phyloP scores from a whole-genome alignment of 2,888 invertebrate genomes.

The Lapara coniferarum region DNA sequence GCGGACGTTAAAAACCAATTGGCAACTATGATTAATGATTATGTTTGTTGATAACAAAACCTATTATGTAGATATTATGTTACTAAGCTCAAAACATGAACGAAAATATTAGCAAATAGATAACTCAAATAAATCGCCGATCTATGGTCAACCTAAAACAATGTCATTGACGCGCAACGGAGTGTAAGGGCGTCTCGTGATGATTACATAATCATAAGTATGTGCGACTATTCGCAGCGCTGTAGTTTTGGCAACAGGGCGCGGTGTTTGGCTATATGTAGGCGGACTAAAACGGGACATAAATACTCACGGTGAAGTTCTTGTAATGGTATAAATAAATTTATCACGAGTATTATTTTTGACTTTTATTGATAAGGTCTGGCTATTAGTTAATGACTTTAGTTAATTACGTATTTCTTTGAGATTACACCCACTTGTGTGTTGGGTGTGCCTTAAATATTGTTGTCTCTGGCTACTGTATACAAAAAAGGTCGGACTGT shows the following conservation, averaged over 20 bases:
- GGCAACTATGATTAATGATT: too few species aligned
- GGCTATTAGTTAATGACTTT: too few species aligned
- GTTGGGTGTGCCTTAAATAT: neutral
- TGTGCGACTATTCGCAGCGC: constrained; percentile 33
- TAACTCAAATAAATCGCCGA: too few species aligned
- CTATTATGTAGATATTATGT: too few species aligned
- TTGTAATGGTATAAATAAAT: neutral
- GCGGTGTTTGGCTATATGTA: neutral
- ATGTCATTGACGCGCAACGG: constrained; percentile 12
- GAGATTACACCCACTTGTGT: neutral
- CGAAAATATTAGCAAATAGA: too few species aligned
- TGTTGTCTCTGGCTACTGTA: neutral
- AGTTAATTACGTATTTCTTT: too few species aligned
- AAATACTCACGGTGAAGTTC: neutral
- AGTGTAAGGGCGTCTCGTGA: constrained; percentile 33
- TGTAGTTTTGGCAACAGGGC: constrained; percentile 38
- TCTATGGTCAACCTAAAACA: too few species aligned
- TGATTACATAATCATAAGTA: constrained; percentile 33
- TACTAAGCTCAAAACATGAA: too few species aligned
- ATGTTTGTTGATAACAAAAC: too few species aligned
- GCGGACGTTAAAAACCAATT: too few species aligned
- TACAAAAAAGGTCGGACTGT: neutral
- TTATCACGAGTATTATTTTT: neutral
- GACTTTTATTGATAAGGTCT: neutral
- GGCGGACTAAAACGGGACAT: constrained; percentile 1